Conservation (phyloP, 2,888 invertebrate genomes). For the Lamproptera curius region DNA sequence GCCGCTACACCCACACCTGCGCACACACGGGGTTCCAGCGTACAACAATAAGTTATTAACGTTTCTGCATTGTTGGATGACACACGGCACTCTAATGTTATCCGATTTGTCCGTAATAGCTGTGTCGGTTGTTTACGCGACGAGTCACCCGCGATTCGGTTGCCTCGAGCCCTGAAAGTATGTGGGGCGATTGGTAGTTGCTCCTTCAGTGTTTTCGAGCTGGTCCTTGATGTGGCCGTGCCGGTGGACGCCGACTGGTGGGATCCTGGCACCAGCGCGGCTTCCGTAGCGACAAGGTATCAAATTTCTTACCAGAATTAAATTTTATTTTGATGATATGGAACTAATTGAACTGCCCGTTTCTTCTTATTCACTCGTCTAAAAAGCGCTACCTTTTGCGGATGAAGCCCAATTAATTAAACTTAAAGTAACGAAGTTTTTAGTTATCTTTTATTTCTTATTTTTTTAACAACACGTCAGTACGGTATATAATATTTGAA, state of each 20-base stretch:
- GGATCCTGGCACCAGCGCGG: neutral
- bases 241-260: neutral
- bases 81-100: constrained; percentile 23
- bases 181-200: neutral
- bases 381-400: too few relatives aligned
- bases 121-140: constrained; percentile 28
- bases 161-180: constrained; percentile 9
- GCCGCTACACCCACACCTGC: constrained; percentile 24
- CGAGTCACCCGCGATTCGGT: constrained; percentile 23
- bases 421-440: too few relatives aligned
- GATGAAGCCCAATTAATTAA: too few relatives aligned
- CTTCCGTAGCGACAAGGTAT: too few relatives aligned
- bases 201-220: constrained; percentile 9
- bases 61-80: constrained; percentile 27
- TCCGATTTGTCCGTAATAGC: constrained; percentile 21
- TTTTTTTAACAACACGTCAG: too few relatives aligned
- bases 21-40: constrained; percentile 24
- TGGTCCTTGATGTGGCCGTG: constrained; percentile 14
- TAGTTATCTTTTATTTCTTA: too few relatives aligned
- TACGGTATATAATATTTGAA: too few relatives aligned
- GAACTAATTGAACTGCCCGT: too few relatives aligned
- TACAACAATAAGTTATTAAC: constrained; percentile 28
- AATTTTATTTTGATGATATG: too few relatives aligned
- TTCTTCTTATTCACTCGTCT: too few relatives aligned
- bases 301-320: too few relatives aligned